Conservation (phyloP, 2,113 vertebrate genomes). For the Grammomys surdaster region DNA sequence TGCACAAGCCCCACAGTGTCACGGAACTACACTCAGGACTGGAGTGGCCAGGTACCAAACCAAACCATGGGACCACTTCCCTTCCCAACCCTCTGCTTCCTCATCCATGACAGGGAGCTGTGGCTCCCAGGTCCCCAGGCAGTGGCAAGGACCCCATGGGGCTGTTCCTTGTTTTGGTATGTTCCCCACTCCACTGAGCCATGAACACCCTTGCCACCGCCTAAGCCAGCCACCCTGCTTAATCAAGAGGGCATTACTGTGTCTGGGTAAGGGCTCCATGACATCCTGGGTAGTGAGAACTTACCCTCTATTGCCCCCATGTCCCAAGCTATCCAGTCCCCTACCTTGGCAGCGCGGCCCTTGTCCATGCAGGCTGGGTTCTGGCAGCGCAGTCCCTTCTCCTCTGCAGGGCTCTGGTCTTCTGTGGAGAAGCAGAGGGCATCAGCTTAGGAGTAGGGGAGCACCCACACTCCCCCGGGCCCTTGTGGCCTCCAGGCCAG, state of each 20-base stretch:
- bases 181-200: background rate
- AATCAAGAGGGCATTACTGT: constrained; percentile 52
- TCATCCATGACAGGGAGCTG: background rate
- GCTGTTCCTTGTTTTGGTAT: background rate
- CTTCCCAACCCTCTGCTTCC: background rate
- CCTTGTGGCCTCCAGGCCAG: background rate
- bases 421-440: constrained; percentile 86
- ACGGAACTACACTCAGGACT: background rate
- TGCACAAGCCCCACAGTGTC: background rate
- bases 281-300: constrained; percentile 68
- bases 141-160: background rate
- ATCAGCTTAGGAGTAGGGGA: background rate
- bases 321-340: background rate
- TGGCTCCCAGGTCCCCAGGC: background rate
- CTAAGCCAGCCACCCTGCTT: background rate
- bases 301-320: too few relatives aligned
- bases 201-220: background rate
- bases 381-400: constrained; percentile 91
- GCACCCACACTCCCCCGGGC: constrained; percentile 48
- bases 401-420: constrained; percentile 88
- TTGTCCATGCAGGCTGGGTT: constrained; percentile 90
- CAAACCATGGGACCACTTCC: background rate
- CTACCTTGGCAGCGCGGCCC: constrained; percentile 92
- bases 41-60: background rate
- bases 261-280: constrained; percentile 85